Conservation (phyloP, 53 echinoderm and acorn worm genomes). For the Hippasteria phrygiana region DNA sequence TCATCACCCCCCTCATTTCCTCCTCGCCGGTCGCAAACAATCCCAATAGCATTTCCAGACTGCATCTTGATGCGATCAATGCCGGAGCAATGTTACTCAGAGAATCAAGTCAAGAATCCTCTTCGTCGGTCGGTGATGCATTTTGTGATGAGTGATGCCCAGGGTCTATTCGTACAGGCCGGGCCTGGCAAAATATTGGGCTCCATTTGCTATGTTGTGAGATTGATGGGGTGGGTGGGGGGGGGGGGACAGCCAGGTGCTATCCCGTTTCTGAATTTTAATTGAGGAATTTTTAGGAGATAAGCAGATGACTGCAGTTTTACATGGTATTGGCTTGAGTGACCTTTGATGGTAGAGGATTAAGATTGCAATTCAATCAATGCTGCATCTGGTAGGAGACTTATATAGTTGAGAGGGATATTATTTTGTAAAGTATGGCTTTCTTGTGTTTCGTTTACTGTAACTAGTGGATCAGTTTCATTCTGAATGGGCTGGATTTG, state of each 20-base stretch:
- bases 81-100: not conserved
- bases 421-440: too few species aligned
- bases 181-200: slow-evolving; percentile 1
- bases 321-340: too few species aligned
- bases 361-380: too few species aligned
- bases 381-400: too few species aligned
- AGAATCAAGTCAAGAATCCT: not conserved
- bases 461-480: too few species aligned
- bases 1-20: not conserved
- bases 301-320: too few species aligned
- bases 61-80: not conserved
- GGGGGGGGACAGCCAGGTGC: not conserved
- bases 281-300: slow-evolving; percentile 11
- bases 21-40: not conserved
- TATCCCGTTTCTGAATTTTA: not conserved
- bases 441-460: too few species aligned
- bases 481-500: too few species aligned
- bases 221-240: not conserved
- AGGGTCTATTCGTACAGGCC: not conserved
- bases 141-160: not conserved
- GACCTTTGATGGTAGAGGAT: too few species aligned
- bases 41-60: not conserved
- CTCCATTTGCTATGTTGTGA: too few species aligned
- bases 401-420: too few species aligned
- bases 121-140: not conserved